A percentile compares a stretch with the other conserved stretches of the same genome.
phyloP scores from a whole-genome alignment of 2,113 vertebrate genomes.

The Stegostoma tigrinum region DNA sequence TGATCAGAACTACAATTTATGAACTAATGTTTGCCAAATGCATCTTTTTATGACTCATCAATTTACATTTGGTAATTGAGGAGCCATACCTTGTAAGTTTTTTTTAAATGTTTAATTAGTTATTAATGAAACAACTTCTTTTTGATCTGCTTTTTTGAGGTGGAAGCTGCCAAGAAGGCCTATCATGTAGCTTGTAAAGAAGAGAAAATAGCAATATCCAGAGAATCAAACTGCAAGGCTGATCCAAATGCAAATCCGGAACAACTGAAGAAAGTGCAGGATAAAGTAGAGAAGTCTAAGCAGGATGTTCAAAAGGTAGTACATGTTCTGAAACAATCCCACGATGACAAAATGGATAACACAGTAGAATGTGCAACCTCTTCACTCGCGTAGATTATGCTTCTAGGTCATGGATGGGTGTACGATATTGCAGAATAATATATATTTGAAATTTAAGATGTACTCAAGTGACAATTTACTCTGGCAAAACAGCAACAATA shows the following conservation, averaged over 20 bases:
- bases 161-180: slow-evolving; percentile 81
- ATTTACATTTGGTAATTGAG: background rate
- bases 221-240: slow-evolving; percentile 82
- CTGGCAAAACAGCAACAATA: background rate
- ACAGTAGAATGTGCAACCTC: background rate
- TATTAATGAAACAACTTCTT: slow-evolving; percentile 21
- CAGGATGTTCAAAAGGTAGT: slow-evolving; percentile 88
- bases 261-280: slow-evolving; percentile 88
- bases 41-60: background rate
- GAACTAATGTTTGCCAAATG: background rate
- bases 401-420: background rate
- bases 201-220: slow-evolving; percentile 82
- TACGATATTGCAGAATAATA: background rate
- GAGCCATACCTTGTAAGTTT: background rate
- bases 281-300: slow-evolving; percentile 93
- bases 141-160: slow-evolving; percentile 52
- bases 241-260: slow-evolving; percentile 85
- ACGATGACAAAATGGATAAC: background rate
- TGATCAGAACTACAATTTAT: background rate
- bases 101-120: background rate
- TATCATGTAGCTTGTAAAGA: slow-evolving; percentile 91
- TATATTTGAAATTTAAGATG: background rate
- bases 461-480: background rate
- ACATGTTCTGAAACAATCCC: background rate
- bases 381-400: background rate